Percentiles rank a stretch among this genome's conserved stretches.
Evolutionary conservation across 2,113 vertebrate genomes (phyloP).

Genomic region (Carollia perspicillata): DNA sequence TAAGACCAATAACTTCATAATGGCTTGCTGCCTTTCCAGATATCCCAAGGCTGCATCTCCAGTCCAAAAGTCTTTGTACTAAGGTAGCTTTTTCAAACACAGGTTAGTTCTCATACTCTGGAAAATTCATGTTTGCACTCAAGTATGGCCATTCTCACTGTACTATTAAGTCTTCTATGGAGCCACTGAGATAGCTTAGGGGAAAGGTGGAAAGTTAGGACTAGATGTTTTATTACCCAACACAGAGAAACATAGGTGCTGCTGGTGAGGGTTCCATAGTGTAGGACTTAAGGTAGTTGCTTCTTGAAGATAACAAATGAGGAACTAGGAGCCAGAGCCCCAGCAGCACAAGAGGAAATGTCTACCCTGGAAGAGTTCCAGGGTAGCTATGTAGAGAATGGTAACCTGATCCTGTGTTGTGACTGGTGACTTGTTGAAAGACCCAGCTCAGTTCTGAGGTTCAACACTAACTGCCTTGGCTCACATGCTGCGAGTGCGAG

Average conservation of each 20-base stretch:
- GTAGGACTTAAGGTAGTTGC: slow-evolving; percentile 11
- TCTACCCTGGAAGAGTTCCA: neutral
- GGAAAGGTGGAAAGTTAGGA: neutral
- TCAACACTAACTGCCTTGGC: neutral
- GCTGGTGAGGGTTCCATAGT: slow-evolving; percentile 13
- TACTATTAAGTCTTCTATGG: neutral
- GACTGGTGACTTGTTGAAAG: neutral
- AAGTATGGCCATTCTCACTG: neutral
- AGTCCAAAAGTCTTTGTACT: neutral
- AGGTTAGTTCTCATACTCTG: neutral
- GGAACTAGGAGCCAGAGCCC: neutral
- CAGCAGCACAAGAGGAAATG: slow-evolving; percentile 23
- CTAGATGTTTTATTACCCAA: neutral
- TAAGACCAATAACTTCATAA: neutral
- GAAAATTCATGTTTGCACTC: neutral
- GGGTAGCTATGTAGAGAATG: neutral
- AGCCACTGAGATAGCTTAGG: slow-evolving; percentile 18
- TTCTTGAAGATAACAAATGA: neutral
- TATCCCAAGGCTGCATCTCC: neutral
- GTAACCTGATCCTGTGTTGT: neutral
- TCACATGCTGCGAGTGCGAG: neutral
- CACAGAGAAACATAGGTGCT: neutral
- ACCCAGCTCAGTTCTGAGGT: neutral
- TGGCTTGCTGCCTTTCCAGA: neutral
- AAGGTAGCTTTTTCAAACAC: neutral